Conservation (phyloP, 2,888 invertebrate genomes). For the Philonicus albiceps region DNA sequence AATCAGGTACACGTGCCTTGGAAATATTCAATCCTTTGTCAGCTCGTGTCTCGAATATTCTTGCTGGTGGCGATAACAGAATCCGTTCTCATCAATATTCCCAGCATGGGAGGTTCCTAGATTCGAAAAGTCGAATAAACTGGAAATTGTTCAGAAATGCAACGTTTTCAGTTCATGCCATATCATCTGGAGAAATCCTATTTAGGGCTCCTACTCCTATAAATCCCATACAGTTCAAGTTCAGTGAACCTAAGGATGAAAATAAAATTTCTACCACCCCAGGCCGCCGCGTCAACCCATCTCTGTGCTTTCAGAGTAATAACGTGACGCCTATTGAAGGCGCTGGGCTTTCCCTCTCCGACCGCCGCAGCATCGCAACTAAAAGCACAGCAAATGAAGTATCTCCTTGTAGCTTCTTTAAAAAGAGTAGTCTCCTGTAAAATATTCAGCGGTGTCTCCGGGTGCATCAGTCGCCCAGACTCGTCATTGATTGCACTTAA, state of each 20-base stretch:
- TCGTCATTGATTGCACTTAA: conserved; percentile 47
- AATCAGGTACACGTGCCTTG: background rate
- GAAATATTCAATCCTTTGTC: background rate
- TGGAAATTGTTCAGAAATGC: conserved; percentile 20
- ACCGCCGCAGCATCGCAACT: background rate
- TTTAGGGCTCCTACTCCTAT: background rate
- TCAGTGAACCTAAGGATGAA: conserved; percentile 8
- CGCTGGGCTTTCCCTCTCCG: background rate
- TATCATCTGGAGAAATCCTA: background rate
- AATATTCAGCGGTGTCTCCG: background rate
- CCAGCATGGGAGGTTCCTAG: background rate
- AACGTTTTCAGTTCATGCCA: background rate
- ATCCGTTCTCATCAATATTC: background rate
- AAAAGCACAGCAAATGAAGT: background rate
- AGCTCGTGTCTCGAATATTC: background rate
- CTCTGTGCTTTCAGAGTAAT: background rate
- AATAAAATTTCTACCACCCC: background rate
- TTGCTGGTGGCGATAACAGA: background rate
- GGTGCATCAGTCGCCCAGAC: conserved; percentile 14
- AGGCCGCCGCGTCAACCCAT: background rate
- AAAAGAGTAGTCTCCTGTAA: conserved; percentile 6
- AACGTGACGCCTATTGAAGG: background rate
- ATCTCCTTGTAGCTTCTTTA: background rate
- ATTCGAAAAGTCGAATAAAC: background rate
- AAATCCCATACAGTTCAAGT: background rate